Base-by-base conservation (phyloP, 2,113 vertebrate genomes). In the Vidua macroura region DNA sequence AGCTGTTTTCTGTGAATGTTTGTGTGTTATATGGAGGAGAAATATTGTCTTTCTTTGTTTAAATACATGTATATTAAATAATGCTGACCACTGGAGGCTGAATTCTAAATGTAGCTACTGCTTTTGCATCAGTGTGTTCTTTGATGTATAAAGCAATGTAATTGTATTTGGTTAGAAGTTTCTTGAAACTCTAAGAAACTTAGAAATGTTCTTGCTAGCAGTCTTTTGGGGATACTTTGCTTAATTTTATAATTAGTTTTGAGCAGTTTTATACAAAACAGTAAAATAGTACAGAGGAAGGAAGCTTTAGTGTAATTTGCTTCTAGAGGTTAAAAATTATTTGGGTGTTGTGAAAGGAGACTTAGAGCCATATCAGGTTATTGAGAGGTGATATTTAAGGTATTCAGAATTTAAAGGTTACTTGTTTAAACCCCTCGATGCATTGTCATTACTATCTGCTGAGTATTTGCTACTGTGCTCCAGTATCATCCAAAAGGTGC, bases 401-500 rank as follows among this genome's bases (percentile, higher is more conserved):
- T 43, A 28, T 33, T 83, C 4, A 18, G 48, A 56, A 48, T 56
- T 80, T 15, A 14, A 55, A 62, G 9, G 24, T 82, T 67, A 44
- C 39, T 78, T 37, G 9, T 73, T 60, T 35, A 66, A 79, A 85
- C 10, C 8, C 87, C 49, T 30, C 33, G 39, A 18, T 27, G 49
- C 35, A 2, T 15, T 66, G 25, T 33, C 28, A 18, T 48, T 81
- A 13, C 66, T 69, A 41, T 55, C 27, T 76, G 39, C 68, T 96
- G 44, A 96, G 92, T 75, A 3, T 37, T 78, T 96, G 44, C 41
- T 27, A 28, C 92, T 85, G 58, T 95, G 95, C 97, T 96, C 13
- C 97, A 99, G 99, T 99, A 99, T 98, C 99, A 99, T 95, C 98
- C 99, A 31, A 99, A 99, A 98, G 99, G 99, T 98, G 99, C 99